A percentile compares a stretch with the other conserved stretches of the same genome.
These are phyloP conservation scores for Phrynocephalus versicolor DNA, from an alignment of 2,113 vertebrate genomes.

Conservation along the genomic window DNA sequence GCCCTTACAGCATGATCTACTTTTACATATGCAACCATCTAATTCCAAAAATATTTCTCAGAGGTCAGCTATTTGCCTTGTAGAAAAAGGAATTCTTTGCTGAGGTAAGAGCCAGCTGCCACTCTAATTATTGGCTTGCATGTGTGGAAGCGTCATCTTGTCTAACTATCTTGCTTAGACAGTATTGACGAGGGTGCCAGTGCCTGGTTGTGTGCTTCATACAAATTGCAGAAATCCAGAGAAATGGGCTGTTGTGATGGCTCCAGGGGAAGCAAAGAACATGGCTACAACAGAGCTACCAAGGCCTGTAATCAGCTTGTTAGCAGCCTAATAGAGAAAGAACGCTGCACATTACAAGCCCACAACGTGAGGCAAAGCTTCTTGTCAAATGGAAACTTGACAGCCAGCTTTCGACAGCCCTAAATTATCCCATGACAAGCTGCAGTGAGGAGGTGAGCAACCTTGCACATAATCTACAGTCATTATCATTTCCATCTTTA, in stretches of 20 bases:
- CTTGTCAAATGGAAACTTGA: conserved; percentile 69
- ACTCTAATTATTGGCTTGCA: background rate
- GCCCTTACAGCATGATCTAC: background rate
- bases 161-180: background rate
- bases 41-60: background rate
- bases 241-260: background rate
- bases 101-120: background rate
- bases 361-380: conserved; percentile 63
- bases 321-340: conserved; percentile 70
- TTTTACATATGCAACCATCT: background rate
- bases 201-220: background rate
- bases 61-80: background rate
- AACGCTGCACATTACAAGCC: conserved; percentile 54
- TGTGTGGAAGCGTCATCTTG: too few species aligned
- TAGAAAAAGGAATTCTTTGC: background rate
- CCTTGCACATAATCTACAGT: conserved; percentile 76
- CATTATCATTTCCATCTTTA: conserved; percentile 78
- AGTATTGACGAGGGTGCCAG: too few species aligned
- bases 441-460: conserved; percentile 74
- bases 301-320: conserved; percentile 70
- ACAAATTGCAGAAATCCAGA: background rate
- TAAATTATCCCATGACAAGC: conserved; percentile 77
- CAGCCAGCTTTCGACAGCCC: conserved; percentile 71
- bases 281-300: conserved; percentile 62
- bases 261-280: conserved; percentile 59